These are phyloP conservation scores for Tetramorium simillimum DNA, from an alignment of 1,140 invertebrate genomes.

Conservation along the genomic window DNA sequence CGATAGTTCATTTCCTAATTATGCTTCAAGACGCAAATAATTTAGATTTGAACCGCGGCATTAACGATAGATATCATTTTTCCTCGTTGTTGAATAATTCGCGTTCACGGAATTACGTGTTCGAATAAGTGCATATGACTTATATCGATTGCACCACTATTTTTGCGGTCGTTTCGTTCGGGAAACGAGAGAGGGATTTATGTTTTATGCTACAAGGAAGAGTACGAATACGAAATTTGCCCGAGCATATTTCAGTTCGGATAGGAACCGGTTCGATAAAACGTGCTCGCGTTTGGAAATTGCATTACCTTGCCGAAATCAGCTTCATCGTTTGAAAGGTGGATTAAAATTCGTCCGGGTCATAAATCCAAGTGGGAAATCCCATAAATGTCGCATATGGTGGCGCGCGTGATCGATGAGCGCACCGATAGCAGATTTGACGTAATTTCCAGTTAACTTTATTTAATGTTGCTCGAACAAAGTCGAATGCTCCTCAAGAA, in stretches of 20 bases:
- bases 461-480: slow-evolving; percentile 31
- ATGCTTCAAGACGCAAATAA: slow-evolving; percentile 1
- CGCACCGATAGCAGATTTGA: slow-evolving; percentile 67
- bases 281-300: slow-evolving; percentile 37
- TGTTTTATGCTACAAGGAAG: slow-evolving; percentile 41
- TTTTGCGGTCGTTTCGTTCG: slow-evolving; percentile 31
- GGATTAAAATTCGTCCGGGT: slow-evolving; percentile 60
- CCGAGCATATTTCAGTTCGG: slow-evolving; percentile 35
- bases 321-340: slow-evolving; percentile 55
- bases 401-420: slow-evolving; percentile 68
- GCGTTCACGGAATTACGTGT: background rate
- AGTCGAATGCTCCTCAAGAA: background rate
- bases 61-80: slow-evolving; percentile 24
- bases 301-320: slow-evolving; percentile 37
- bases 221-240: slow-evolving; percentile 47
- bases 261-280: slow-evolving; percentile 18
- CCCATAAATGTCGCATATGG: slow-evolving; percentile 67
- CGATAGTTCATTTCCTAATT: background rate
- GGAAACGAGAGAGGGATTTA: slow-evolving; percentile 36
- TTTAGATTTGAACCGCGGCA: background rate
- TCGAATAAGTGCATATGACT: slow-evolving; percentile 27
- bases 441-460: slow-evolving; percentile 63
- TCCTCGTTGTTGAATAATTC: background rate
- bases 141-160: slow-evolving; percentile 46
- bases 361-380: slow-evolving; percentile 68